These are phyloP conservation scores for Forbesichthys agassizii DNA, from an alignment of 2,113 vertebrate genomes.

Conservation along the genomic window DNA sequence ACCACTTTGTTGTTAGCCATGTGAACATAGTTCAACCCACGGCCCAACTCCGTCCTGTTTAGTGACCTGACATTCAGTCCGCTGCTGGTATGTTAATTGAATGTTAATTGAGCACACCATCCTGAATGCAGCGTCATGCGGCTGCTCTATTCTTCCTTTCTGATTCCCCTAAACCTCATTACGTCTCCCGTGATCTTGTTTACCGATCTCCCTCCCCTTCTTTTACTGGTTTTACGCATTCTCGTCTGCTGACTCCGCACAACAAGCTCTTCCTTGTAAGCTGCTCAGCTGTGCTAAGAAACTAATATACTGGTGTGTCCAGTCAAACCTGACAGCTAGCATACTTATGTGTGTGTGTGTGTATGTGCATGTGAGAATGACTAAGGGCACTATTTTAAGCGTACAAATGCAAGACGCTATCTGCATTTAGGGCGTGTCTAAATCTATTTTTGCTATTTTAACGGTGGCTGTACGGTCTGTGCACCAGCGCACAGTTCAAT, in stretches of 20 bases:
- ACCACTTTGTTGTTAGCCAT: no score
- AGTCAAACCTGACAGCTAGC: slow-evolving; percentile 13
- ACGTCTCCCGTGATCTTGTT: neutral
- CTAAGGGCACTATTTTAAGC: neutral
- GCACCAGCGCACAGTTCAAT: neutral
- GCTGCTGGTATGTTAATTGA: no score
- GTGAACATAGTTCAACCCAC: no score
- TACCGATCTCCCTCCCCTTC: neutral
- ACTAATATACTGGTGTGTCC: slow-evolving; percentile 6
- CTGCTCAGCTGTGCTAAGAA: neutral
- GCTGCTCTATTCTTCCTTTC: neutral
- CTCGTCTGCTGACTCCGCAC: neutral
- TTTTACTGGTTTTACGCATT: neutral
- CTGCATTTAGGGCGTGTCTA: no score
- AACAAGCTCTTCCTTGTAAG: neutral
- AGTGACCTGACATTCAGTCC: no score
- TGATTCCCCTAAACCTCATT: neutral
- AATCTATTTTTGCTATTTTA: no score
- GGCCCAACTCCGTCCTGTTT: no score
- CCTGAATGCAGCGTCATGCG: no score
- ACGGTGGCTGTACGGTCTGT: neutral
- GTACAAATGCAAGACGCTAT: no score
- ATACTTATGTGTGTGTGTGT: slow-evolving; percentile 18
- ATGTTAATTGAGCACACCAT: no score
- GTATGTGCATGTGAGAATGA: neutral